phyloP scores from a whole-genome alignment of 2,113 vertebrate genomes.

The Pogonocichla stellata region DNA sequence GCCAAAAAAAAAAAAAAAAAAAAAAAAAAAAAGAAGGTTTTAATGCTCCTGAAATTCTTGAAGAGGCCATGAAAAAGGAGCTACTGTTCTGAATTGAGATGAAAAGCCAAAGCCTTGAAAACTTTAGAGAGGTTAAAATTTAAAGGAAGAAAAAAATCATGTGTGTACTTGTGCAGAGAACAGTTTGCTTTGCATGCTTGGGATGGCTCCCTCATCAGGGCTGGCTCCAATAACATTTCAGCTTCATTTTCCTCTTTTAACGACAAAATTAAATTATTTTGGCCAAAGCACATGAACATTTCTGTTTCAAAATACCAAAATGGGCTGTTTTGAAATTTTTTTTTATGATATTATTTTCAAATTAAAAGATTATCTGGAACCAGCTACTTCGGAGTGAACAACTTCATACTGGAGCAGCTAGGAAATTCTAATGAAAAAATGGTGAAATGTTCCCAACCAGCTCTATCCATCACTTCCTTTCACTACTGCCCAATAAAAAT shows the following conservation, averaged over 20 bases:
- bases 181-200: neutral
- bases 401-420: neutral
- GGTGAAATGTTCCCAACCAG: conserved; percentile 40
- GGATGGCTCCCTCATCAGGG: neutral
- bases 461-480: conserved; percentile 65
- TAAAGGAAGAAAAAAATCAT: neutral
- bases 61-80: neutral
- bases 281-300: neutral
- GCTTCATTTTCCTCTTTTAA: neutral
- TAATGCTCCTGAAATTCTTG: neutral
- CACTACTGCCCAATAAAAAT: conserved; percentile 67
- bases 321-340: neutral
- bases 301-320: neutral
- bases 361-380: neutral
- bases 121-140: neutral
- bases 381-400: neutral
- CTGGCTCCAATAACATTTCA: neutral
- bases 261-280: neutral
- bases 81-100: neutral
- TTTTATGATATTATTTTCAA: neutral
- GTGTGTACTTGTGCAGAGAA: neutral
- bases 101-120: neutral
- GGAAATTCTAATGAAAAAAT: conserved; percentile 36
- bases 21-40: neutral
- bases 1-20: neutral